phyloP scores from a whole-genome alignment of 2,797 vertebrate genomes.

The Galagoides demidoff region DNA sequence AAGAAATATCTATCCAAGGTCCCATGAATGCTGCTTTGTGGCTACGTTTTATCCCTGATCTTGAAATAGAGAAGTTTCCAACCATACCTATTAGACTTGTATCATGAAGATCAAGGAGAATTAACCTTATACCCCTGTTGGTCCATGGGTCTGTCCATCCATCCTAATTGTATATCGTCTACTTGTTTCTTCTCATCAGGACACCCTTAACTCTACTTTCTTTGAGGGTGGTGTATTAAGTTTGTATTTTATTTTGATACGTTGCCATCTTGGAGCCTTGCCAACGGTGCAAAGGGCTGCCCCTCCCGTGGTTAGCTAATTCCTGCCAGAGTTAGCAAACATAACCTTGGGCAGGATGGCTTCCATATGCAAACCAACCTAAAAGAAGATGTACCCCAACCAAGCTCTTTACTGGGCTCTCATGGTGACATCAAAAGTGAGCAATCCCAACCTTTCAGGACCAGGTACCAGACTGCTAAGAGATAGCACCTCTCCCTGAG shows the following conservation, averaged over 20 bases:
- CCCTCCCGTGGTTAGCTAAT: not conserved
- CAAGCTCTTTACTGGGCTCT: not conserved
- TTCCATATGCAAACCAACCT: not conserved
- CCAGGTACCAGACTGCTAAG: not conserved
- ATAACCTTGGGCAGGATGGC: not conserved
- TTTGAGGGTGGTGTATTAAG: not conserved
- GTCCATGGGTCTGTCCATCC: not conserved
- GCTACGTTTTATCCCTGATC: not conserved
- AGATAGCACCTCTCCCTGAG: not conserved
- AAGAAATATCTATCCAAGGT: not conserved
- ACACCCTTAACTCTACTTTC: not conserved
- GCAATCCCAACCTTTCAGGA: not conserved
- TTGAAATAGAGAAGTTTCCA: not conserved
- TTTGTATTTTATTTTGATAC: conserved; percentile 8
- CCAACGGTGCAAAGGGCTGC: not conserved
- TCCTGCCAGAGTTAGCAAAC: not conserved
- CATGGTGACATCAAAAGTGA: not conserved
- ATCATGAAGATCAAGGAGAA: not conserved
- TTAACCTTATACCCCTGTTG: not conserved
- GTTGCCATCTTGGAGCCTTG: not conserved
- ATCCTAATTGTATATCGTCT: not conserved
- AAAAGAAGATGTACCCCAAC: not conserved
- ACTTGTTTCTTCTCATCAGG: not conserved
- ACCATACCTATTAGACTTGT: not conserved
- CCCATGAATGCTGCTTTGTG: conserved; percentile 42